Conservation (phyloP, 2,888 invertebrate genomes). For the Petrophora chlorosata region DNA sequence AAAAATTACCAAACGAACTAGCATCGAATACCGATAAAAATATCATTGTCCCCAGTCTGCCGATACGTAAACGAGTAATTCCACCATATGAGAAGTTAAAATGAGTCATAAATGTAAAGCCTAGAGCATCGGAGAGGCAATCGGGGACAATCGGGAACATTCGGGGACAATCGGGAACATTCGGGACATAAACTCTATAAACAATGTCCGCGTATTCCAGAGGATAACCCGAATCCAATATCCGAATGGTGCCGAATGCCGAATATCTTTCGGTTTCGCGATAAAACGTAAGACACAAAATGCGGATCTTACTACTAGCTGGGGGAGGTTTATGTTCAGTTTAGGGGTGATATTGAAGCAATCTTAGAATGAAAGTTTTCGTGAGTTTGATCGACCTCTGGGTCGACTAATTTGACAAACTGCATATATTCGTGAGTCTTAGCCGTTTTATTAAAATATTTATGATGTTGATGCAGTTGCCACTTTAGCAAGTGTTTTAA, state of each 20-base stretch:
- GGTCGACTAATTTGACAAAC: too few species aligned
- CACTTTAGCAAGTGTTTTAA: too few species aligned
- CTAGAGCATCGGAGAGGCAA: too few species aligned
- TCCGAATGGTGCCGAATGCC: slow-evolving; percentile 25
- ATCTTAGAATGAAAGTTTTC: too few species aligned
- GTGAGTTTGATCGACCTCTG: too few species aligned
- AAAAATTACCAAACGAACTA: slow-evolving; percentile 6
- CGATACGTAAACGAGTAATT: slow-evolving; percentile 21
- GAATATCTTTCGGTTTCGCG: slow-evolving; percentile 30
- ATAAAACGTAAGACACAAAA: slow-evolving; percentile 30
- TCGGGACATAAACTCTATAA: slow-evolving; percentile 29
- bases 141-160: too few species aligned
- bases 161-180: too few species aligned
- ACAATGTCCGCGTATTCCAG: slow-evolving; percentile 31
- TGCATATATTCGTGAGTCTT: too few species aligned
- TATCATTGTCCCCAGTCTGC: slow-evolving; percentile 5
- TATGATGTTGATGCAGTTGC: too few species aligned
- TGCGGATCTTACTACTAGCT: slow-evolving; percentile 20
- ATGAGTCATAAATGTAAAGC: slow-evolving; percentile 37
- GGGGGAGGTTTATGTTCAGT: not conserved
- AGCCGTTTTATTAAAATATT: too few species aligned
- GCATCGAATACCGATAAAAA: slow-evolving; percentile 11
- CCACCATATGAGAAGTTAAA: slow-evolving; percentile 25
- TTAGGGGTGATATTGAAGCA: not conserved
- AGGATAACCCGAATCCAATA: slow-evolving; percentile 38